Evolutionary conservation across 2,888 invertebrate species (phyloP), one percentile per base, ranked within the genome.

Genomic region (Thera obeliscata): DNA sequence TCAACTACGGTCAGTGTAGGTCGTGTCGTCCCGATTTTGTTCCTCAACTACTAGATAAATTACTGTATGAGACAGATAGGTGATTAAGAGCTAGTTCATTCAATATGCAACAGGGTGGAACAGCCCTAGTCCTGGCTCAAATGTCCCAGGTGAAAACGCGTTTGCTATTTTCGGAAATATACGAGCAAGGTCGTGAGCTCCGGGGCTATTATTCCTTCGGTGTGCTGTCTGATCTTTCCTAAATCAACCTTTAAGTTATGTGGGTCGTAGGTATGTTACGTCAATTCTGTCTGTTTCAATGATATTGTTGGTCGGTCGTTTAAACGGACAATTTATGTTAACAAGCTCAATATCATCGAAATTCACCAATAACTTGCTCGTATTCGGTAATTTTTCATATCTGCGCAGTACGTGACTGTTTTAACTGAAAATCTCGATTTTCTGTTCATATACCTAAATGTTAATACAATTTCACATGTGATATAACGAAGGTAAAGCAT

Each of bases 371-470:
- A 57, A 64, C 57, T 64, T 64, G 63, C 54, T 68, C 52, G 65
- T 46, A 57, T 71, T 67, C 60, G 60, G 55, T 60, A 35, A 70
- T 66, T 52, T 61, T 49, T 67, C 62, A 61, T 67, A 66, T 56
- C 62, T 60, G 41, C 2, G 35, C 52, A 1, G 59, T 61, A 69
- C 74, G 72, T 74, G 70, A 69, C 66, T 61, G 67, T 64, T 68
- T 69, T 68, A 60, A 52, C 33, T 56, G 57, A 64, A 58, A 43
- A 50, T 33, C 50, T 49, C 46, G n/a, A 55, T 55, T 3, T 43
- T 54, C 48, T 58, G 59, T 68, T 64, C 71, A 67, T 70, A 67
- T 70, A n/a, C n/a, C n/a, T n/a, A 72, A 72, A 72, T 67, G 69
- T 67, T 70, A 69, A 74, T 70, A 70, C 56, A 63, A 73, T 72